Evolutionary conservation across 2,113 vertebrate species (phyloP).

Genomic region (Oenanthe melanoleuca): DNA sequence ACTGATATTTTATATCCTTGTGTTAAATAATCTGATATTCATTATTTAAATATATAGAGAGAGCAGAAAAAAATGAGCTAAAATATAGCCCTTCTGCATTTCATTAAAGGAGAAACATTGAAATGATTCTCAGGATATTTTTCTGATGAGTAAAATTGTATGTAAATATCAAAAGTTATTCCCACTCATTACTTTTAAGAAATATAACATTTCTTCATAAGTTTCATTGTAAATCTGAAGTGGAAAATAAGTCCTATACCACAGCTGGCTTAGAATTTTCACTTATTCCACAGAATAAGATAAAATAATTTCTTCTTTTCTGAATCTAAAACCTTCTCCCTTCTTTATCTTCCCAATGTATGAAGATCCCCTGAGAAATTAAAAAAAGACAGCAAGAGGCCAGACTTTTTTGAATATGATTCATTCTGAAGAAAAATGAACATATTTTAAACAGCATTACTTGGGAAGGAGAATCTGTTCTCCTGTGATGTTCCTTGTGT

Average conservation of each 20-base stretch:
- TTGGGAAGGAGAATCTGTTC: not conserved
- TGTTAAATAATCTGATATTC: not conserved
- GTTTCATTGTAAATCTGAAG: not conserved
- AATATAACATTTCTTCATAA: not conserved
- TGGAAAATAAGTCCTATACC: not conserved
- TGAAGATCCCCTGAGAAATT: not conserved
- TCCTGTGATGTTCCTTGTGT: not conserved
- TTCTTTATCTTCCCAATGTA: not conserved
- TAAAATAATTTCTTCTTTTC: not conserved
- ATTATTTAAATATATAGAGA: conserved; percentile 23
- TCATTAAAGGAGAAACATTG: conserved; percentile 4
- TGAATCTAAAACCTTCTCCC: not conserved
- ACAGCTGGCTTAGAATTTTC: not conserved
- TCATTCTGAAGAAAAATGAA: not conserved
- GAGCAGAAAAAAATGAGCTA: not conserved
- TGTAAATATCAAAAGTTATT: conserved; percentile 1
- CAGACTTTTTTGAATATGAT: not conserved
- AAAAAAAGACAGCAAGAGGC: not conserved
- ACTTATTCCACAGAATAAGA: not conserved
- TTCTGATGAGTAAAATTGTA: conserved; percentile 10
- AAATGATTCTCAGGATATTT: not conserved
- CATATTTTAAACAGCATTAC: not conserved
- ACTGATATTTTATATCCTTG: not conserved
- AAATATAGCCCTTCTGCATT: not conserved
- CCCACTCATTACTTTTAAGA: not conserved